These are phyloP conservation scores for Pteruthius melanotis DNA, from an alignment of 2,113 vertebrate genomes.

Conservation along the genomic window DNA sequence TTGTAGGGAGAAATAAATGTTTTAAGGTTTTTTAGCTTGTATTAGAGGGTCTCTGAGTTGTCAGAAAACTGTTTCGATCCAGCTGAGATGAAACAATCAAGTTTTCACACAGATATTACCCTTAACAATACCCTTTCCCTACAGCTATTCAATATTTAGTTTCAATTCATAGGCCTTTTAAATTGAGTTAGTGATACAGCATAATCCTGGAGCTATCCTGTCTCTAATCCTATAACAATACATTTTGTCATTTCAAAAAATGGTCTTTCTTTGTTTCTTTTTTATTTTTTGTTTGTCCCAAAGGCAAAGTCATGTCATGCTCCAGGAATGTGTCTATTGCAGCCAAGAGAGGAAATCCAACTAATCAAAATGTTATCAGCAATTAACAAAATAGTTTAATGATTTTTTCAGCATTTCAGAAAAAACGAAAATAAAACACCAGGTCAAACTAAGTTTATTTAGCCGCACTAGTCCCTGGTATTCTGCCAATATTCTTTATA, in stretches of 20 bases:
- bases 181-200: conserved; percentile 48
- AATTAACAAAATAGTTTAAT: conserved; percentile 69
- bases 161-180: conserved; percentile 13
- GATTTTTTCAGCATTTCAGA: conserved; percentile 44
- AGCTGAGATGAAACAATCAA: not conserved
- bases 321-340: conserved; percentile 61
- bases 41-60: not conserved
- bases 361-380: conserved; percentile 70
- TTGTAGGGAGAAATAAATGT: not conserved
- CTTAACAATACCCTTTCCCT: not conserved
- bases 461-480: conserved; percentile 58
- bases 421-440: conserved; percentile 55
- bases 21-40: not conserved
- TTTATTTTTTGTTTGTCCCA: conserved; percentile 52
- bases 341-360: conserved; percentile 65
- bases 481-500: conserved; percentile 61
- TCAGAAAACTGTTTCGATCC: not conserved
- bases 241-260: conserved; percentile 68
- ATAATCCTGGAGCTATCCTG: conserved; percentile 30
- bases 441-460: conserved; percentile 61
- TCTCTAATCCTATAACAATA: conserved; percentile 68
- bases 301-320: conserved; percentile 59
- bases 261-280: not conserved
- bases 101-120: conserved; percentile 12
- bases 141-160: conserved; percentile 37